Conservation (phyloP, 2,888 invertebrate genomes). For the Empis livida region DNA sequence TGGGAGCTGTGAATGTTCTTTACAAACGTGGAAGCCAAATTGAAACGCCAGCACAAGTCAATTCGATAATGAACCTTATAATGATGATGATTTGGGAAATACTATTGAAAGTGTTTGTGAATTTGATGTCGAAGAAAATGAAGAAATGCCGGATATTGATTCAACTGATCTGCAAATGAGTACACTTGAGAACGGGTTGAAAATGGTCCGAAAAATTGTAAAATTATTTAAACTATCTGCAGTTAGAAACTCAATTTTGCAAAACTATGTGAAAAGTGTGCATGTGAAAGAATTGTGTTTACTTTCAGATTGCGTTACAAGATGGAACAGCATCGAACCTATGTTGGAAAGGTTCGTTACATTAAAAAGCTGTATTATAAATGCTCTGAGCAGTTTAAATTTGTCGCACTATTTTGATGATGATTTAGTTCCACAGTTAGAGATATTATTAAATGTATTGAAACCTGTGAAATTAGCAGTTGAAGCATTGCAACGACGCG, state of each 20-base stretch:
- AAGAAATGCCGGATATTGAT: background rate
- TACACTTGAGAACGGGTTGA: constrained; percentile 1
- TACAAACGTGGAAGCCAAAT: constrained; percentile 1
- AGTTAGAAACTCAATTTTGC: background rate
- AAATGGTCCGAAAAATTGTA: background rate
- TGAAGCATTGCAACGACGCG: background rate
- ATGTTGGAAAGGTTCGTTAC: background rate
- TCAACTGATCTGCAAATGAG: constrained; percentile 1
- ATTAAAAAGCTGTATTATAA: background rate
- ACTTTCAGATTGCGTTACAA: background rate
- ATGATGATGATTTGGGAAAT: background rate
- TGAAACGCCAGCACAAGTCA: background rate
- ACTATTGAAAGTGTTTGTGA: background rate
- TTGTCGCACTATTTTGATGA: background rate
- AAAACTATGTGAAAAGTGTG: background rate
- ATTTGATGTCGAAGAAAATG: constrained; percentile 2
- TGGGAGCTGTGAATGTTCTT: constrained; percentile 1
- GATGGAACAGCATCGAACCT: constrained; percentile 3
- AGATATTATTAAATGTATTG: constrained; percentile 1
- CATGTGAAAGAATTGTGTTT: background rate
- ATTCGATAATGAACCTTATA: background rate
- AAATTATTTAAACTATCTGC: background rate
- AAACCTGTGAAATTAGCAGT: constrained; percentile 1
- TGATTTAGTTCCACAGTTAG: background rate
- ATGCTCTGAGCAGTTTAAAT: constrained; percentile 1